Conservation (phyloP, 2,113 vertebrate genomes). For the Blennius ocellaris region DNA sequence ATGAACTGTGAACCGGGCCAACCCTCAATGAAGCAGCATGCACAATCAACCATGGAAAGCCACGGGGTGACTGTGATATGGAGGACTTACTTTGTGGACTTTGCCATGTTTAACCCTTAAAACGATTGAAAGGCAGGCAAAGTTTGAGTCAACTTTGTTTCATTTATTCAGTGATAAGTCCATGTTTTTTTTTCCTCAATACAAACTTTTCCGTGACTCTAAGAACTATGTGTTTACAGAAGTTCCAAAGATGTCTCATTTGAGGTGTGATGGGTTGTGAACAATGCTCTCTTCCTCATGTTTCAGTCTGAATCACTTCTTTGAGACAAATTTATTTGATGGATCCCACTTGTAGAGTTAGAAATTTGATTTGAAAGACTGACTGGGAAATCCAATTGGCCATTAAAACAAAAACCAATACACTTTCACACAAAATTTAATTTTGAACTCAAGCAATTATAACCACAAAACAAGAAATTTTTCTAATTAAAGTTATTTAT, state of each 20-base stretch:
- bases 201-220: background rate
- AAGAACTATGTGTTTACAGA: background rate
- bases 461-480: no score
- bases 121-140: background rate
- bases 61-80: slow-evolving; percentile 18
- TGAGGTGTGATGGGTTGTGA: no score
- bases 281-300: no score
- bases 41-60: slow-evolving; percentile 47
- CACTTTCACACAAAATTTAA: no score
- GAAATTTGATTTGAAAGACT: no score
- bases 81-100: slow-evolving; percentile 31
- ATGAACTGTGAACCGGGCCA: slow-evolving; percentile 71
- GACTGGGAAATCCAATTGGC: no score
- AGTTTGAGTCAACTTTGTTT: background rate
- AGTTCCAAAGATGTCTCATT: no score
- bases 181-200: no score
- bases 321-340: background rate
- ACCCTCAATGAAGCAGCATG: slow-evolving; percentile 53
- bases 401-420: no score
- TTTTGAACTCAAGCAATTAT: no score
- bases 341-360: background rate
- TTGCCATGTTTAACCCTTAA: background rate
- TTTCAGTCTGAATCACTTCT: no score
- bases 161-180: background rate
- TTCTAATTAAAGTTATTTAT: no score